Percentiles rank a stretch among this genome's conserved stretches.
phyloP scores from a whole-genome alignment of 1,140 invertebrate genomes.

The Yoshiicerus persimilis region DNA sequence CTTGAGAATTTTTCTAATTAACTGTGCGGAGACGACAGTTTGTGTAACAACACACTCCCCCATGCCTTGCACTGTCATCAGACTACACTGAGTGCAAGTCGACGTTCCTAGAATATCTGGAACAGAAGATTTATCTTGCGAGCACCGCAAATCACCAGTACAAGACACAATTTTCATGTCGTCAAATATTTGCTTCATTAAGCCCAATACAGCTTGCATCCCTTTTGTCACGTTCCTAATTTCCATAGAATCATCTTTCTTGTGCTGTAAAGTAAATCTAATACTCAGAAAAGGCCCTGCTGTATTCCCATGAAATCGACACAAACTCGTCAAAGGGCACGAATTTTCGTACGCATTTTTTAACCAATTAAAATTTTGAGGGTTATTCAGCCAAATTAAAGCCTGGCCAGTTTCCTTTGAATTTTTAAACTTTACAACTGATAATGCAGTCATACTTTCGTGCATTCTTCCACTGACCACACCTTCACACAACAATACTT shows the following conservation, averaged over 20 bases:
- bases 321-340: neutral
- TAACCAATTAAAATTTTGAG: neutral
- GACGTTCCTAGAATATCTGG: neutral
- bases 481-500: neutral
- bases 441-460: neutral
- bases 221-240: constrained; percentile 22
- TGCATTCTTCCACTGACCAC: neutral
- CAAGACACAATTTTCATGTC: constrained; percentile 20
- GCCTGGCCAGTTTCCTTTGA: neutral
- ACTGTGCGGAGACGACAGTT: neutral
- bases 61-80: neutral
- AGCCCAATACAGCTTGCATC: neutral
- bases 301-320: neutral
- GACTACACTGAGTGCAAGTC: neutral
- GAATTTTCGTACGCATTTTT: neutral
- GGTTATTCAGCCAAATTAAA: neutral
- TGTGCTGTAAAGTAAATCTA: neutral
- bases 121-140: neutral
- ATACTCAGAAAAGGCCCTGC: neutral
- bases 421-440: neutral
- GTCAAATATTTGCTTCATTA: constrained; percentile 23
- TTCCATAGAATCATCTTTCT: constrained; percentile 4
- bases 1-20: constrained; percentile 15
- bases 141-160: neutral
- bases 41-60: neutral